Conservation (phyloP, 2,797 vertebrate species). For the Antennarius maculatus region DNA sequence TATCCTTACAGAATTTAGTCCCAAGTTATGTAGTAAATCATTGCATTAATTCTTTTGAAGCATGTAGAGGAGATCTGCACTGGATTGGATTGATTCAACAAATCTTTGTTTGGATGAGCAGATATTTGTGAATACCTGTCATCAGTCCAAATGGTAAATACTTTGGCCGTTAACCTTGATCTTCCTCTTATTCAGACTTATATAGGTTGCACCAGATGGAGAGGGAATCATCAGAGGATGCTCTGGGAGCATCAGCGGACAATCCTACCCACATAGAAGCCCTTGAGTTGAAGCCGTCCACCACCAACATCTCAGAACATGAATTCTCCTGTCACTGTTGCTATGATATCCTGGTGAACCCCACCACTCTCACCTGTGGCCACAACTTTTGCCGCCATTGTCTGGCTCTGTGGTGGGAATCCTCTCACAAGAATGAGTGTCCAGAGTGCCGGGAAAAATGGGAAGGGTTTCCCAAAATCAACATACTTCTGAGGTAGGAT, state of each 20-base stretch:
- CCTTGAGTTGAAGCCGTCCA: constrained; percentile 7
- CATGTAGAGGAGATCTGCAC: too few relatives aligned
- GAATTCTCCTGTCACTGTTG: constrained; percentile 96
- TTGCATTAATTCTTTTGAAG: too few relatives aligned
- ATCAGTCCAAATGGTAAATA: neutral
- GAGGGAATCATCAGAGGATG: constrained; percentile 56
- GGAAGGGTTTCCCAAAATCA: constrained; percentile 94
- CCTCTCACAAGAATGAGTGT: constrained; percentile 91
- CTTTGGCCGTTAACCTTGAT: neutral
- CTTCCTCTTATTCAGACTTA: constrained; percentile 25
- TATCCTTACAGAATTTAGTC: too few relatives aligned
- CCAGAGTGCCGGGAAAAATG: constrained; percentile 94
- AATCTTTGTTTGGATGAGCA: too few relatives aligned
- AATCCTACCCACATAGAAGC: constrained; percentile 14
- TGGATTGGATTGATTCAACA: too few relatives aligned
- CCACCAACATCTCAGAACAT: constrained; percentile 78
- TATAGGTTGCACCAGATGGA: constrained; percentile 77
- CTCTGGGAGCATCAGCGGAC: constrained; percentile 21
- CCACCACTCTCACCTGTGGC: constrained; percentile 95
- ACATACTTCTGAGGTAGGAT: constrained; percentile 91
- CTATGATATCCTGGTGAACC: constrained; percentile 91
- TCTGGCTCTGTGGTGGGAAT: constrained; percentile 91
- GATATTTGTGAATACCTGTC: too few relatives aligned
- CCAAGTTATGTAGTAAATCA: too few relatives aligned
- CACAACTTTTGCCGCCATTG: constrained; percentile 97